Conservation (phyloP, 2,888 invertebrate genomes). For the Amphipoea lucens region DNA sequence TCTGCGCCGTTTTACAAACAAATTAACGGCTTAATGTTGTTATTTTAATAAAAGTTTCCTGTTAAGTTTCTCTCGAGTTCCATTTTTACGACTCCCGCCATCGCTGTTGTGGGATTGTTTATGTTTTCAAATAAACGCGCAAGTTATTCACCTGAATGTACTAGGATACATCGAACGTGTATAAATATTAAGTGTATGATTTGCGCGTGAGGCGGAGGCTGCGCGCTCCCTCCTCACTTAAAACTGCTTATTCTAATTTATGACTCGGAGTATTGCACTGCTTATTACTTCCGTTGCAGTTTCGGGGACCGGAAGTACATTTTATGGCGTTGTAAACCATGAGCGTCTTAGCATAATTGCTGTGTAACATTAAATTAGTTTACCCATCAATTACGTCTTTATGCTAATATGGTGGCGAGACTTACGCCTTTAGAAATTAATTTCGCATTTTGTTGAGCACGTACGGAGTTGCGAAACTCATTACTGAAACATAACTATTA, state of each 20-base stretch:
- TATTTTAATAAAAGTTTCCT: constrained; percentile 89
- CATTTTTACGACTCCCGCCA: constrained; percentile 85
- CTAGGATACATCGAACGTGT: constrained; percentile 54
- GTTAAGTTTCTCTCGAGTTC: constrained; percentile 83
- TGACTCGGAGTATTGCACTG: constrained; percentile 86
- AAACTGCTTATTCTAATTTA: constrained; percentile 89
- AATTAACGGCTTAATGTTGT: constrained; percentile 89
- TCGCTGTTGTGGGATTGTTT: constrained; percentile 83
- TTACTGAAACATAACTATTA: constrained; percentile 61
- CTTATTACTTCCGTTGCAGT: constrained; percentile 89
- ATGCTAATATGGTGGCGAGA: constrained; percentile 80
- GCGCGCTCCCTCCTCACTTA: constrained; percentile 80
- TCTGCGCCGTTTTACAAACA: constrained; percentile 90
- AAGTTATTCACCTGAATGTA: constrained; percentile 60
- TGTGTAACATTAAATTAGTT: constrained; percentile 88
- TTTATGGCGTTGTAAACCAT: constrained; percentile 88
- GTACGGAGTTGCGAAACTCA: constrained; percentile 56
- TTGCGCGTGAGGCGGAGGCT: constrained; percentile 70
- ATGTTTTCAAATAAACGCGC: constrained; percentile 78
- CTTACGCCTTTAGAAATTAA: constrained; percentile 70
- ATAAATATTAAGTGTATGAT: constrained; percentile 66
- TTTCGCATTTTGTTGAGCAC: constrained; percentile 67
- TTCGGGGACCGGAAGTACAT: constrained; percentile 86
- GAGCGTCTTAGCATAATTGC: constrained; percentile 89
- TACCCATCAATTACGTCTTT: constrained; percentile 87